phyloP scores from a whole-genome alignment of 1,140 invertebrate species.

The Hyphantria cunea region DNA sequence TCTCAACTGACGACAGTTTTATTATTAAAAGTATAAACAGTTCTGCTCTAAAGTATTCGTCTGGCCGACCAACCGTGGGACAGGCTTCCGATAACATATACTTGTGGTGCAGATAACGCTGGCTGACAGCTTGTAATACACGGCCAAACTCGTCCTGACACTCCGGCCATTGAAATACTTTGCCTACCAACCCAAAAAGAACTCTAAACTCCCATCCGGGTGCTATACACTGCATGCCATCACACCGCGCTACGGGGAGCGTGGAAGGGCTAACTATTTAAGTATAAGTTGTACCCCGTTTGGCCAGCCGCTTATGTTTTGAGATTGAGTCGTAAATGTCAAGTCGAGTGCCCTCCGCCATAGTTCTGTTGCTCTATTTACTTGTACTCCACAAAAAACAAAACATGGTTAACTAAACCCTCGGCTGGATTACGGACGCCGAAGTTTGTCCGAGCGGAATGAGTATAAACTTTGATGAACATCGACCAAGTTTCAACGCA shows the following conservation, averaged over 20 bases:
- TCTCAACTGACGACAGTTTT: conserved; percentile 24
- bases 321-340: conserved; percentile 79
- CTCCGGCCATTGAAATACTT: conserved; percentile 57
- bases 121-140: conserved; percentile 63
- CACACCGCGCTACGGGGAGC: conserved; percentile 8
- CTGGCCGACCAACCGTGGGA: conserved; percentile 56
- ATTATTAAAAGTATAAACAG: conserved; percentile 29
- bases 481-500: conserved; percentile 43
- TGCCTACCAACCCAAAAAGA: conserved; percentile 47
- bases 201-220: conserved; percentile 32
- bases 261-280: conserved; percentile 59
- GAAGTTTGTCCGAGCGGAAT: conserved; percentile 47
- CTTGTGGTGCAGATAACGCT: conserved; percentile 63
- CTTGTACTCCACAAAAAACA: conserved; percentile 57
- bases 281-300: conserved; percentile 57
- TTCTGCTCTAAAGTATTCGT: conserved; percentile 15
- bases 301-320: conserved; percentile 60
- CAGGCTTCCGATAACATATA: conserved; percentile 52
- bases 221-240: conserved; percentile 7
- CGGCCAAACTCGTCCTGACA: conserved; percentile 67
- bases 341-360: conserved; percentile 62
- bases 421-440: conserved; percentile 51
- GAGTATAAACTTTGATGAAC: conserved; percentile 55
- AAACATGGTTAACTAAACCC: conserved; percentile 39
- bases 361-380: conserved; percentile 67